phyloP scores from a whole-genome alignment of 2,113 vertebrate species.

The Synchiropus splendidus region DNA sequence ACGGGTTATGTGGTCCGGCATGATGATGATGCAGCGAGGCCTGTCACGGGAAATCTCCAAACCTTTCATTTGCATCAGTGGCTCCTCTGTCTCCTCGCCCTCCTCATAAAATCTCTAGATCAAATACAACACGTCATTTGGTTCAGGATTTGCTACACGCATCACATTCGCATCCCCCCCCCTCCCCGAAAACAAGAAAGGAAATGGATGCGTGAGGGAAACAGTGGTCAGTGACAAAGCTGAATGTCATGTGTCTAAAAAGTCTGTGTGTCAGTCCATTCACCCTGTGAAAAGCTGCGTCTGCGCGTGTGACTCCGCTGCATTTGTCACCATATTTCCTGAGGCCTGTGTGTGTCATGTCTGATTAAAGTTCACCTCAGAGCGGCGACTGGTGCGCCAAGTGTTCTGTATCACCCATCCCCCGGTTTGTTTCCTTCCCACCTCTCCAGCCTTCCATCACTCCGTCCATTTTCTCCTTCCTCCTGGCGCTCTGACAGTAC shows the following conservation, averaged over 20 bases:
- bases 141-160: conserved; percentile 18
- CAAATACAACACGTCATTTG: conserved; percentile 11
- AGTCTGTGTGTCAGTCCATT: conserved; percentile 22
- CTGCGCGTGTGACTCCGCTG: conserved; percentile 28
- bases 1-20: conserved; percentile 23
- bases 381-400: conserved; percentile 51
- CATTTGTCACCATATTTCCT: conserved; percentile 52
- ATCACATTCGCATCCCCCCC: too few relatives aligned
- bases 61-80: conserved; percentile 20
- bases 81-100: conserved; percentile 16
- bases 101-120: not conserved
- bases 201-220: too few relatives aligned
- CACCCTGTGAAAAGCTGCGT: conserved; percentile 20
- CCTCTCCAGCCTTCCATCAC: conserved; percentile 38
- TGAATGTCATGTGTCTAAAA: too few relatives aligned
- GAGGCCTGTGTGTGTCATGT: conserved; percentile 53
- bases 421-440: conserved; percentile 9
- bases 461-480: conserved; percentile 48
- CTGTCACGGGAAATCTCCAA: conserved; percentile 7
- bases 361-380: conserved; percentile 67
- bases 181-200: too few relatives aligned
- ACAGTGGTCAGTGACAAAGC: too few relatives aligned
- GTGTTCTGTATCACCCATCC: conserved; percentile 17
- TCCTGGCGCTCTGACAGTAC: conserved; percentile 56
- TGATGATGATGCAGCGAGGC: conserved; percentile 31